A percentile compares a stretch with the other conserved stretches of the same genome.
These are phyloP conservation scores for Thalassarche chlororhynchos DNA, from an alignment of 2,113 vertebrate genomes.

Conservation along the genomic window DNA sequence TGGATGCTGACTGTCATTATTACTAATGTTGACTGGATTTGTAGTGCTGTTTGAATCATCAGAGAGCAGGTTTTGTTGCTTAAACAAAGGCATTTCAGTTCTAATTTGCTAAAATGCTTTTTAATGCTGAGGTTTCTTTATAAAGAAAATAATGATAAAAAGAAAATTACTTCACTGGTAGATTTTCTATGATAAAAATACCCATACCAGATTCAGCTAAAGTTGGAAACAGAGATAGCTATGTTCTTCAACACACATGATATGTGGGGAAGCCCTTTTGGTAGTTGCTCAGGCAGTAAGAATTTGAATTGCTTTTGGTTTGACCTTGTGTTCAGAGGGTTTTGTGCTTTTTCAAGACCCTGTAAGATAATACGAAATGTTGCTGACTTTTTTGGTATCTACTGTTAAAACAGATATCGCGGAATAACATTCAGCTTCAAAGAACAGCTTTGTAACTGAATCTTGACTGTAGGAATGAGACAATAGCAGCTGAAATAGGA, in stretches of 20 bases:
- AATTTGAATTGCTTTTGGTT: background rate
- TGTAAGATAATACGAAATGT: background rate
- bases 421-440: background rate
- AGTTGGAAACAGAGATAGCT: background rate
- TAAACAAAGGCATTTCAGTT: constrained; percentile 54
- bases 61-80: constrained; percentile 38
- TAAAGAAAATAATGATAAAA: background rate
- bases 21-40: constrained; percentile 52
- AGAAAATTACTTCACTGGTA: background rate
- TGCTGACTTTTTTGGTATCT: background rate
- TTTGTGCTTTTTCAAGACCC: background rate
- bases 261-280: background rate
- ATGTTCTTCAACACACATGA: background rate
- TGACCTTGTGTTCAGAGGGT: background rate
- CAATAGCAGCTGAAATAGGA: background rate
- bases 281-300: background rate
- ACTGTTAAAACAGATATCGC: background rate
- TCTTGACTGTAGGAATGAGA: background rate
- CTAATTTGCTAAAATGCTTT: constrained; percentile 49
- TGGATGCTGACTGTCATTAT: constrained; percentile 52
- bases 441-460: background rate
- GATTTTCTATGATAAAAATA: background rate
- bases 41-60: background rate
- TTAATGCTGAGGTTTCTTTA: constrained; percentile 19
- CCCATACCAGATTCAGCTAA: background rate